These are phyloP conservation scores for Amblyopsis hoosieri DNA, from an alignment of 2,797 vertebrate genomes.

Conservation along the genomic window DNA sequence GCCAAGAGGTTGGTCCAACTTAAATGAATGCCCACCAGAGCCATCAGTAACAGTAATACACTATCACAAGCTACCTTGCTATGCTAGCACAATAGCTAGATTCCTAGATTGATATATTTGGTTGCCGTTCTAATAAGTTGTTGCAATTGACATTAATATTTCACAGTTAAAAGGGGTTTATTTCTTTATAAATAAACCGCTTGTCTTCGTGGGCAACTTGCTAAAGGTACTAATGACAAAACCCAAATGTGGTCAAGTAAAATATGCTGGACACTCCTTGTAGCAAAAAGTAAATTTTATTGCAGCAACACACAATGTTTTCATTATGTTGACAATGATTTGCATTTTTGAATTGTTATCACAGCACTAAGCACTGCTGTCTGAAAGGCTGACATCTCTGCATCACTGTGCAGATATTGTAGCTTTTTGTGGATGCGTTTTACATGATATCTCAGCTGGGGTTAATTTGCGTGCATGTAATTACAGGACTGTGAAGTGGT, in stretches of 20 bases:
- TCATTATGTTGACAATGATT: background rate
- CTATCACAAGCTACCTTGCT: too few relatives aligned
- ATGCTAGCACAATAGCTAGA: too few relatives aligned
- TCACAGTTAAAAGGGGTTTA: background rate
- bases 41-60: conserved; percentile 8
- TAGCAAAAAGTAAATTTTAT: background rate
- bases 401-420: background rate
- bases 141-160: background rate
- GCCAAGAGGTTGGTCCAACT: conserved; percentile 34
- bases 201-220: background rate
- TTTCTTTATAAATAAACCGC: too few relatives aligned
- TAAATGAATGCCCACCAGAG: conserved; percentile 26
- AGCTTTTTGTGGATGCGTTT: conserved; percentile 6
- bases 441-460: conserved; percentile 3
- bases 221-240: conserved; percentile 17
- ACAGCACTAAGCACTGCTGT: background rate
- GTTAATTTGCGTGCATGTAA: conserved; percentile 14
- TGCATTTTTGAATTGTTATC: background rate
- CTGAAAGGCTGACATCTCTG: background rate
- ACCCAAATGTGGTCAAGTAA: background rate
- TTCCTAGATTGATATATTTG: conserved; percentile 14
- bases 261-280: conserved; percentile 10
- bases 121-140: conserved; percentile 17
- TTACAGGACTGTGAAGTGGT: conserved; percentile 15
- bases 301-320: background rate